Evolutionary conservation across 2,888 invertebrate species (phyloP), one percentile per base, ranked within the genome.

Genomic region (Polietes domitor): DNA sequence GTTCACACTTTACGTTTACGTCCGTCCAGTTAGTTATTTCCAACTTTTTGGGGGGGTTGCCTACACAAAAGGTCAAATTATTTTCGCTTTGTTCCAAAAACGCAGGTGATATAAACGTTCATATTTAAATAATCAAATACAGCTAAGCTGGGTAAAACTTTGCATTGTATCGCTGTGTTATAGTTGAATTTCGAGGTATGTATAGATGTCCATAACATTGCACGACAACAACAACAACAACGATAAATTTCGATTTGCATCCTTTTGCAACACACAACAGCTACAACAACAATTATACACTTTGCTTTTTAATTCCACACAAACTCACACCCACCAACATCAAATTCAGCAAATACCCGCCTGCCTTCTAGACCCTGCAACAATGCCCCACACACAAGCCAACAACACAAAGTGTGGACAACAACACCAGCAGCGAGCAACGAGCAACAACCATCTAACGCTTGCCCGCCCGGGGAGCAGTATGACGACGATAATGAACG

Each of bases 341-440:
- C 41, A 32, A 32, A 32, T 32, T n/a, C 32, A 41, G 41, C 41
- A 32, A 3, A 32, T 32, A n/a, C 37, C 4, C 37, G 6, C 37
- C 37, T n/a, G n/a, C 47, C 47, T 47, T 47, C 47, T 12, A 47
- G 15, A n/a, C 3, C 47, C 7, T n/a, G 47, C 47, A 47, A 47
- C 47, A 47, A n/a, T 47, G 47, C n/a, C 5, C 32, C 32, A 47
- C 15, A 47, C 37, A 47, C 47, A 32, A 32, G 32, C n/a, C 9
- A 47, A 47, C n/a, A 47, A 47, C 47, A 79, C 71, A 82, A 82
- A 65, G 75, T 79, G 68, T 47, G 55, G 37, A 79, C 79, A 71
- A 53, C 63, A 78, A 65, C 47, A n/a, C 7, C 47, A 41, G 7
- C 32, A 32, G 32, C 32, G 15, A 41, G 15, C 10, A 10, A 5